These are phyloP conservation scores for Bombus impatiens DNA, from an alignment of 1,140 invertebrate genomes.

Conservation along the genomic window DNA sequence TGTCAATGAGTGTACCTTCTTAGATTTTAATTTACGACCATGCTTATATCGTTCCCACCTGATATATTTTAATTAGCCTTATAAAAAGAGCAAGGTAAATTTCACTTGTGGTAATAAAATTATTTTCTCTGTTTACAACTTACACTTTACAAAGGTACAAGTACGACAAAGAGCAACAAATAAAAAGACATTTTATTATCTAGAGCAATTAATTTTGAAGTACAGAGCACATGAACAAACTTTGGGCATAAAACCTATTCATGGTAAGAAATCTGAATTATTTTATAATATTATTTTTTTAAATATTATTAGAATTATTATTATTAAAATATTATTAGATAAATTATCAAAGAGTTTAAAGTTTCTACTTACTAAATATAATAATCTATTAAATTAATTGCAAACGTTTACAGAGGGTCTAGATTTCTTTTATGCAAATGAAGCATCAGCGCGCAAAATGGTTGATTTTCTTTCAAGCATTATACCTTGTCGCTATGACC, in stretches of 20 bases:
- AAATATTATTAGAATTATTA: not conserved
- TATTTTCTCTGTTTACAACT: constrained; percentile 21
- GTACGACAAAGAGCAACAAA: constrained; percentile 94
- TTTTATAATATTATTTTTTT: no score
- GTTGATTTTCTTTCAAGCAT: constrained; percentile 95
- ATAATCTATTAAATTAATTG: constrained; percentile 40
- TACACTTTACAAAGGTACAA: constrained; percentile 86
- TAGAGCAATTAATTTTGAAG: constrained; percentile 98
- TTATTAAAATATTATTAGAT: not conserved
- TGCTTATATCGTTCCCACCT: not conserved
- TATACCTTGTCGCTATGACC: constrained; percentile 92
- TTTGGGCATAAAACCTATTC: constrained; percentile 95
- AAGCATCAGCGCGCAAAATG: constrained; percentile 96
- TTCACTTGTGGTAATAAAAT: not conserved
- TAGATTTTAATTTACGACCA: not conserved
- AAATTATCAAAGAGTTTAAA: constrained; percentile 1
- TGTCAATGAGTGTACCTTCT: no score
- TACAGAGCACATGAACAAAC: constrained; percentile 96
- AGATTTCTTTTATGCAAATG: constrained; percentile 97
- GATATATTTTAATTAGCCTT: not conserved
- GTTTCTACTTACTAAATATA: constrained; percentile 3
- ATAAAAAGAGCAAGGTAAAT: not conserved
- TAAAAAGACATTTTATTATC: constrained; percentile 99
- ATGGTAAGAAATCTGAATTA: constrained; percentile 85
- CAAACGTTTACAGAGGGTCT: constrained; percentile 90